These are phyloP conservation scores for Laspeyria flexula DNA, from an alignment of 2,888 invertebrate genomes.

Conservation along the genomic window DNA sequence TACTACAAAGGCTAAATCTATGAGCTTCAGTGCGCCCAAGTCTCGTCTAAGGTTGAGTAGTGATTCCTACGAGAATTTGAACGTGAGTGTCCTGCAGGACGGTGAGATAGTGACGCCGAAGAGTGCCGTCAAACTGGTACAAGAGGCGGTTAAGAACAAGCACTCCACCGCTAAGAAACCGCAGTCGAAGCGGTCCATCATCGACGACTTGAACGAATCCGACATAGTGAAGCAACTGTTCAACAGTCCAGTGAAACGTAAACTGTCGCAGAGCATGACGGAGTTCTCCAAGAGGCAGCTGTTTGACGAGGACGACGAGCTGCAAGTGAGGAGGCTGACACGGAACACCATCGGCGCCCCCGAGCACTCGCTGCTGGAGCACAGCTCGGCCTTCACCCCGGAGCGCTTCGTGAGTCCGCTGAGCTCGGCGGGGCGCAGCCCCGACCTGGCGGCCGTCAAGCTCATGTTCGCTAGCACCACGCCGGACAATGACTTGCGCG, in stretches of 20 bases:
- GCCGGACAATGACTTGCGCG: constrained; percentile 59
- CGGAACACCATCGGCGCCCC: constrained; percentile 57
- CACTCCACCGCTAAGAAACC: constrained; percentile 81
- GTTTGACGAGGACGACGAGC: constrained; percentile 59
- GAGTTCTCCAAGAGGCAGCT: constrained; percentile 68
- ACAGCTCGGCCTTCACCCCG: constrained; percentile 56
- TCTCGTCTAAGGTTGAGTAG: constrained; percentile 45
- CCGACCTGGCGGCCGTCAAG: constrained; percentile 58
- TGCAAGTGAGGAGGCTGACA: constrained; percentile 34
- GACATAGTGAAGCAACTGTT: constrained; percentile 77
- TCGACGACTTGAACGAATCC: constrained; percentile 74
- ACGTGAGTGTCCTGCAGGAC: constrained; percentile 43
- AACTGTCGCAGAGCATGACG: constrained; percentile 80
- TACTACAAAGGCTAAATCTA: constrained; percentile 53
- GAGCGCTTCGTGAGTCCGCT: constrained; percentile 71
- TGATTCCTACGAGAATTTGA: constrained; percentile 46
- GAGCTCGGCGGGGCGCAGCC: constrained; percentile 57
- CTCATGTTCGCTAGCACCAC: constrained; percentile 57
- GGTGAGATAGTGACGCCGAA: constrained; percentile 70
- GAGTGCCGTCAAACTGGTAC: constrained; percentile 64
- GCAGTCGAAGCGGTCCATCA: constrained; percentile 76
- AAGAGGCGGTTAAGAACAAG: constrained; percentile 75
- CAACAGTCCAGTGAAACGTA: constrained; percentile 79
- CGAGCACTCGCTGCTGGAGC: constrained; percentile 51
- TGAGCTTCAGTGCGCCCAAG: constrained; percentile 43